phyloP scores from a whole-genome alignment of 1,140 invertebrate species.

The Solen grandis region DNA sequence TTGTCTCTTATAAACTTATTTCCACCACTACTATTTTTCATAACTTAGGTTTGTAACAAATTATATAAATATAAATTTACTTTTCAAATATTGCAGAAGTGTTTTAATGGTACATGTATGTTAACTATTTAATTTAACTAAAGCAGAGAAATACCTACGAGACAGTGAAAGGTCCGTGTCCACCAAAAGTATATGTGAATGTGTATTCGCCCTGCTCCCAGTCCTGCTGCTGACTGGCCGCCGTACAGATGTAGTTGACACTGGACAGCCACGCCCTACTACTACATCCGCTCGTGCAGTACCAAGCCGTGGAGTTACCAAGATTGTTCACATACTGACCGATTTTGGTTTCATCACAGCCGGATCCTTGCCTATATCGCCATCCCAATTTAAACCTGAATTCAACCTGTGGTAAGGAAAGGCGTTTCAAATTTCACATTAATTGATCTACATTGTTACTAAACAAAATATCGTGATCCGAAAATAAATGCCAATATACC shows the following conservation, averaged over 20 bases:
- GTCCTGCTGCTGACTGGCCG: background rate
- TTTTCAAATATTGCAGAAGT: no score
- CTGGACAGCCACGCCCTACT: background rate
- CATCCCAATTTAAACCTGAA: slow-evolving; percentile 17
- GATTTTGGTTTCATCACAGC: background rate
- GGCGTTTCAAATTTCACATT: no score
- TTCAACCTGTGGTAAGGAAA: slow-evolving; percentile 2
- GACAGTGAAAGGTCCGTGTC: background rate
- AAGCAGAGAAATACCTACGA: background rate
- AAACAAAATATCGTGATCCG: no score
- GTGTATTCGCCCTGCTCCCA: slow-evolving; percentile 24
- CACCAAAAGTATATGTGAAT: slow-evolving; percentile 3
- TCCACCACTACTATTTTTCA: no score
- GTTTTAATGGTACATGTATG: no score
- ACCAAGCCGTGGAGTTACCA: background rate
- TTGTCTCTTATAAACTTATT: no score
- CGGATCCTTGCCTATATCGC: background rate
- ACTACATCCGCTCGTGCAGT: background rate
- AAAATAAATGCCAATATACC: no score
- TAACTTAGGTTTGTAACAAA: no score
- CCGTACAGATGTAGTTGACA: slow-evolving; percentile 1
- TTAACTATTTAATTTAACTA: no score
- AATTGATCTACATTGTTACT: no score
- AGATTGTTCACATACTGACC: slow-evolving; percentile 7
- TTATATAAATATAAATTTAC: no score